Evolutionary conservation across 2,888 invertebrate species (phyloP).

Genomic region (Ectobius pallidus): DNA sequence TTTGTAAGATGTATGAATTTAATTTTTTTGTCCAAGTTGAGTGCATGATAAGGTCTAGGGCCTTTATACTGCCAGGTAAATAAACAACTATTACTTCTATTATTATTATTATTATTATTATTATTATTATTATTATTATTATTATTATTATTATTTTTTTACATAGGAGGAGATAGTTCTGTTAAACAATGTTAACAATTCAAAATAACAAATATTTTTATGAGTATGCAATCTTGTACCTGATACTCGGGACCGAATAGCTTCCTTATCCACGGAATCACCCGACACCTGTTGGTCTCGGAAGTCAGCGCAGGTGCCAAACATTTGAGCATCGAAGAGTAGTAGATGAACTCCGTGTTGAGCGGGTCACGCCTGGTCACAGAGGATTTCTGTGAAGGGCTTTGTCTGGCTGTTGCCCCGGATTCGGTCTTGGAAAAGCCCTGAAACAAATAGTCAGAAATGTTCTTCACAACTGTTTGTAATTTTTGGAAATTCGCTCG

Average conservation of each 20-base stretch:
- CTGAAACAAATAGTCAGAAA: too few relatives aligned
- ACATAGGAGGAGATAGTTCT: too few relatives aligned
- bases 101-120: background rate
- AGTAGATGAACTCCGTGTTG: constrained; percentile 59
- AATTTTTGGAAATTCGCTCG: too few relatives aligned
- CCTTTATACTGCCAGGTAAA: background rate
- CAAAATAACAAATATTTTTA: background rate
- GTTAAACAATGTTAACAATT: too few relatives aligned
- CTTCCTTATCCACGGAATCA: constrained; percentile 58
- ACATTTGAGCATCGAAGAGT: constrained; percentile 56
- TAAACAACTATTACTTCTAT: background rate
- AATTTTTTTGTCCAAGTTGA: background rate
- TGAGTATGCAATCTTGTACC: background rate
- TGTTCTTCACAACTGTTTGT: too few relatives aligned
- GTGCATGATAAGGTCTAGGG: background rate
- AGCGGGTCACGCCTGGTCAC: constrained; percentile 51
- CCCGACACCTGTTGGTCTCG: constrained; percentile 51
- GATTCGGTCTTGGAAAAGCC: too few relatives aligned
- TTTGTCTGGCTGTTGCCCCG: too few relatives aligned
- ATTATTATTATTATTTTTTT: background rate
- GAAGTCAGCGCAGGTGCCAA: constrained; percentile 54
- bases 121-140: background rate
- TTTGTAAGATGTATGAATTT: too few relatives aligned
- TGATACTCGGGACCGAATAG: constrained; percentile 59
- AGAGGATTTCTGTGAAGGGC: too few relatives aligned